Conservation (phyloP, 1,140 invertebrate species). For the Tetramorium parvispinum region DNA sequence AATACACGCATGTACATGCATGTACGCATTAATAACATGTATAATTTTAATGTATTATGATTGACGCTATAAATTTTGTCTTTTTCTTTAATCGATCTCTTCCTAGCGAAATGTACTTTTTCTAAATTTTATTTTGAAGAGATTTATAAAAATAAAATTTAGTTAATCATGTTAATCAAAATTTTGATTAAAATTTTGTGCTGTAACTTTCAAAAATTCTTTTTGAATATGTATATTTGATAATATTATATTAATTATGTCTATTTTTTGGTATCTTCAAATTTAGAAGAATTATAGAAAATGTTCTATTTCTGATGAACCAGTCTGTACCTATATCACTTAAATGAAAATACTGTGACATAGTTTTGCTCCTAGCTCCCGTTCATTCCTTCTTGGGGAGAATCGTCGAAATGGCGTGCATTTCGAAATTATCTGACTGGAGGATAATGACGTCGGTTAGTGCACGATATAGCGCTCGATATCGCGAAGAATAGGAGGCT, state of each 20-base stretch:
- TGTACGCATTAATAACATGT: not conserved
- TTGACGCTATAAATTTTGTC: not conserved
- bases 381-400: not conserved
- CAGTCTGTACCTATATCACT: not conserved
- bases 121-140: not conserved
- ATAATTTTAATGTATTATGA: not conserved
- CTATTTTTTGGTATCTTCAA: not conserved
- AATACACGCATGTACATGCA: constrained; percentile 8
- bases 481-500: constrained; percentile 32
- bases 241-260: not conserved
- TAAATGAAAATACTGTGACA: constrained; percentile 17
- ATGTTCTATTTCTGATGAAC: not conserved
- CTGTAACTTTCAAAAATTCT: not conserved
- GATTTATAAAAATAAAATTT: not conserved
- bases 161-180: not conserved
- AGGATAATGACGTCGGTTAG: constrained; percentile 38
- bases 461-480: constrained; percentile 20
- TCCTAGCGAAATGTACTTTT: not conserved
- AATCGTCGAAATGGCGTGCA: constrained; percentile 32
- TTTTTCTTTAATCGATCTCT: not conserved
- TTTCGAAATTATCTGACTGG: constrained; percentile 46
- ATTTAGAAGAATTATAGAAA: not conserved
- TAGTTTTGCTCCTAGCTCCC: constrained; percentile 36
- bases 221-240: not conserved
- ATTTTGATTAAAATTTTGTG: not conserved